Base-by-base conservation (phyloP, 2,888 invertebrate species). In the Smittia aterrima region DNA sequence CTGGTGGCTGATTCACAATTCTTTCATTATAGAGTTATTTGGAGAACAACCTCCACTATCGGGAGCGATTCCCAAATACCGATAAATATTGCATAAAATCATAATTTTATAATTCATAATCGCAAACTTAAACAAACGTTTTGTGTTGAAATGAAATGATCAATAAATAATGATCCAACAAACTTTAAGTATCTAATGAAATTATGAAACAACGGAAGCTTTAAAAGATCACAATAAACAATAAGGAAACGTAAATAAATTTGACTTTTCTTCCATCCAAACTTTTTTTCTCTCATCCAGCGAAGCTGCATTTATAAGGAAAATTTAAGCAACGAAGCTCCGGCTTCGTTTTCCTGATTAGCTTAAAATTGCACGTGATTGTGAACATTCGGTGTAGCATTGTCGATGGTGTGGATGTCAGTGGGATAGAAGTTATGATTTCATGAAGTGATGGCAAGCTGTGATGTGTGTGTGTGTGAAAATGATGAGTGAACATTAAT, bases 401-500 rank as follows among this genome's bases (percentile, higher is more conserved):
- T 47, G n/a, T 47, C 47, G 16, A 11, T 6, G 47, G 47, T 11
- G 16, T 47, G 47, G 11, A 47, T 16, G 11, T 32, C 32, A 32
- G 32, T 32, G 32, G 32, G 32, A 32, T 47, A n/a, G n/a, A 47
- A 3, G 2, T 16, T 11, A 47, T 6, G 47, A 11, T 58, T 2
- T 18, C 11, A 22, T 58, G 58, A 58, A 22, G n/a, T 18, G 58
- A 27, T 22, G 64, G 64, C 64, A 64, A 64, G 64, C 64, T 18
- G 27, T 18, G 9, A n/a, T n/a, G 27, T 64, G 20, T 25, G 3
- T 62, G 1, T 13, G 13, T 62, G 13, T 72, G 62, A 7, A 72
- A 72, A 72, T 62, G 38, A 72, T 72, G 62, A 62, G 20, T 18
- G 70, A 54, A 13, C 18, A 72, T 22, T 72, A 72, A 72, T 70